Conservation (phyloP, 2,797 vertebrate species). For the Momotus momota region DNA sequence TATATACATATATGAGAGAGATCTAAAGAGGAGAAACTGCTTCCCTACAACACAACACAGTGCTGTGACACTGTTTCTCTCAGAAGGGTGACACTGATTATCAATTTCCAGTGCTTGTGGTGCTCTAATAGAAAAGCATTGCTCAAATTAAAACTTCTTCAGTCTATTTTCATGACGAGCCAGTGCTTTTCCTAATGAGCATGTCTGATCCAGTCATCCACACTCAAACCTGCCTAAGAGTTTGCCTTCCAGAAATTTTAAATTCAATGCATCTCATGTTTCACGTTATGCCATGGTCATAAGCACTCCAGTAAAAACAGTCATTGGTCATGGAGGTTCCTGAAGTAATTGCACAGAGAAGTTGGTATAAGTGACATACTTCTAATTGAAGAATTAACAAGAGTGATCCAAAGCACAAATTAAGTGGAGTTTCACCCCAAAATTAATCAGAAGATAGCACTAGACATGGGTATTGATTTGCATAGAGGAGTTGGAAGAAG, state of each 20-base stretch:
- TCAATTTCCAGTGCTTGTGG: neutral
- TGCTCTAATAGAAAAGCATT: neutral
- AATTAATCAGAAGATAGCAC: neutral
- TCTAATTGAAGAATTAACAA: neutral
- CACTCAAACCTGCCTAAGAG: neutral
- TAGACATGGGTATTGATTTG: neutral
- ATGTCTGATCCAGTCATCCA: neutral
- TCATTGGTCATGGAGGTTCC: neutral
- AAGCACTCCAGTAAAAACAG: neutral
- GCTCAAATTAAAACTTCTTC: neutral
- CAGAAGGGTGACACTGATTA: neutral
- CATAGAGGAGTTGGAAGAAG: neutral
- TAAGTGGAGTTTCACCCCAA: neutral
- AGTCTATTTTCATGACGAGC: neutral
- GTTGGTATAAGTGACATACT: neutral
- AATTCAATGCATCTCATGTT: neutral
- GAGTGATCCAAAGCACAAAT: neutral
- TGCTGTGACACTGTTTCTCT: neutral
- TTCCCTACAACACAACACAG: neutral
- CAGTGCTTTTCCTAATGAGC: neutral
- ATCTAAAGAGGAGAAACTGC: neutral
- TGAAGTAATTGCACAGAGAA: neutral
- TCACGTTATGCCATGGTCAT: neutral
- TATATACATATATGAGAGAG: neutral
- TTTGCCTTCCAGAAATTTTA: neutral